These are phyloP conservation scores for Phaenicophaeus curvirostris DNA, from an alignment of 2,797 vertebrate genomes.

Conservation along the genomic window DNA sequence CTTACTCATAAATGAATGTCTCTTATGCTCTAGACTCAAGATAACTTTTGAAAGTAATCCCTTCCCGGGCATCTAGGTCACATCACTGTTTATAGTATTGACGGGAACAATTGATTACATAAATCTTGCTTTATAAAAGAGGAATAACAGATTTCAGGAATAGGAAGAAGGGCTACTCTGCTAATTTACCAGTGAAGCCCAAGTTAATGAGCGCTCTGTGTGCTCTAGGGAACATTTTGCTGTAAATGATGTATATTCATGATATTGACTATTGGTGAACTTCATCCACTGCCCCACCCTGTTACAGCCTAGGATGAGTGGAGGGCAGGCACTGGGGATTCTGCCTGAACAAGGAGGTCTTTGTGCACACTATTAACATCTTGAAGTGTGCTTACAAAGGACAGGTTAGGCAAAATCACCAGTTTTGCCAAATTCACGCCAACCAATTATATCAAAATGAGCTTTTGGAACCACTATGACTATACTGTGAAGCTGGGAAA, in stretches of 20 bases:
- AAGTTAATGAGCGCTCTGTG: neutral
- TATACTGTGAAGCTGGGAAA: neutral
- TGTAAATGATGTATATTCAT: constrained; percentile 13
- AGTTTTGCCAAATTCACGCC: neutral
- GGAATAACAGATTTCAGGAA: neutral
- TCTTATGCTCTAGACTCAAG: neutral
- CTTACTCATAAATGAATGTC: neutral
- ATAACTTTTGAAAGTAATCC: constrained; percentile 19
- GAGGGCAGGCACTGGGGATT: neutral
- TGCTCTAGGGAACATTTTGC: constrained; percentile 4
- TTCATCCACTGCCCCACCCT: neutral
- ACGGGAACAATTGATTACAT: constrained; percentile 3
- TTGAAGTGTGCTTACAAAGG: neutral
- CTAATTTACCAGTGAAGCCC: neutral
- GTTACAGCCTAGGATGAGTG: neutral
- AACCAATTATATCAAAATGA: neutral
- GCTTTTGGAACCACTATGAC: neutral
- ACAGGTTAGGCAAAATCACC: neutral
- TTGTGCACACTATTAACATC: neutral
- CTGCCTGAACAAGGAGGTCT: neutral
- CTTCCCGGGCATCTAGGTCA: neutral
- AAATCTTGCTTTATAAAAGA: neutral
- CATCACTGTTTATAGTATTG: neutral
- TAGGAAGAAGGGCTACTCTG: neutral
- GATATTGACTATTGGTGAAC: neutral